Percentiles rank a stretch among this genome's conserved stretches.
Evolutionary conservation across 2,113 vertebrate species (phyloP).

Genomic region (Hydropotes inermis): DNA sequence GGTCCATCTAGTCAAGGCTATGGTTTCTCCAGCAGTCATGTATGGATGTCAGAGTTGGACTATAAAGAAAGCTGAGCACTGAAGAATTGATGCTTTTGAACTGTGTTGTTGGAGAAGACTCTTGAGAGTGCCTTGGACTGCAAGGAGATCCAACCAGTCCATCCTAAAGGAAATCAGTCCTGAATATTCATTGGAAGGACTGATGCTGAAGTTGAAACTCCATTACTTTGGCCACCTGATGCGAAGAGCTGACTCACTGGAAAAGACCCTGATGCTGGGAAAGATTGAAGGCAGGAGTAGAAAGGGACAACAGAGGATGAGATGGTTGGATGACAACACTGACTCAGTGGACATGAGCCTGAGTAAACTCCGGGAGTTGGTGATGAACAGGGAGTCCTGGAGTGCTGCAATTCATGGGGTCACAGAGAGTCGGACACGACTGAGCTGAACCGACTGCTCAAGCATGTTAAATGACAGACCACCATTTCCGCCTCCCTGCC

Average conservation of each 20-base stretch:
- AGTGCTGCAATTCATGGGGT: background rate
- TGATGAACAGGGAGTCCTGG: background rate
- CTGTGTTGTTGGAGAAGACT: background rate
- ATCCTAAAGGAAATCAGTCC: background rate
- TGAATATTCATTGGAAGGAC: background rate
- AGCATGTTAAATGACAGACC: background rate
- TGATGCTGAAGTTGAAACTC: background rate
- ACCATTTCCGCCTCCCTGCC: background rate
- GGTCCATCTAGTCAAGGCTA: background rate
- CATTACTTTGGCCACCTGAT: background rate
- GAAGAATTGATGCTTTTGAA: background rate
- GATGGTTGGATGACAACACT: background rate
- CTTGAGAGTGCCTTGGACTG: background rate
- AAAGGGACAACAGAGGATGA: background rate
- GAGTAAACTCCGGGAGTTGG: rapidly evolving
- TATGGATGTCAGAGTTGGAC: background rate
- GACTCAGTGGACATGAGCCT: background rate
- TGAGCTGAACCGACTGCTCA: background rate
- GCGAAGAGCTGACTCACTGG: background rate
- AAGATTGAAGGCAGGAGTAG: rapidly evolving
- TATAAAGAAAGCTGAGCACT: background rate
- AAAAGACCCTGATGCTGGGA: background rate
- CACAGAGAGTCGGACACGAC: rapidly evolving
- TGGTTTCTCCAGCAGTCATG: background rate
- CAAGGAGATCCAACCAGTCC: background rate